These are phyloP conservation scores for Eristalis tenax DNA, from an alignment of 2,888 invertebrate genomes.

Conservation along the genomic window DNA sequence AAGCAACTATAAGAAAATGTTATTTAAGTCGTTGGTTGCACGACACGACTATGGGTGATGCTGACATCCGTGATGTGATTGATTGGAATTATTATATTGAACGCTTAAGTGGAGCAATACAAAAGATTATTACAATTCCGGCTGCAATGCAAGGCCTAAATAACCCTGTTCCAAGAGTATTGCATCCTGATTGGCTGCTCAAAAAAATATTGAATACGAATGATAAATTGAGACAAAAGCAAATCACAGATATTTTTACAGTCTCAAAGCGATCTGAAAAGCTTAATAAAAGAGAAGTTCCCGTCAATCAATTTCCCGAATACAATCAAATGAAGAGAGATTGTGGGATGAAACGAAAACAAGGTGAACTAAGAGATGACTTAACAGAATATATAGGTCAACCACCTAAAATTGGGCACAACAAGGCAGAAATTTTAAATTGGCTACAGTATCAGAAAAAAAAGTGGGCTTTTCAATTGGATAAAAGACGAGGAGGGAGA, in stretches of 20 bases:
- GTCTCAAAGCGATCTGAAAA: slow-evolving; percentile 76
- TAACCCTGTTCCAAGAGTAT: slow-evolving; percentile 97
- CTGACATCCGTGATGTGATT: slow-evolving; percentile 95
- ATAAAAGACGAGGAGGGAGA: slow-evolving; percentile 81
- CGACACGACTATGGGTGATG: slow-evolving; percentile 88
- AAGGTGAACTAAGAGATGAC: slow-evolving; percentile 74
- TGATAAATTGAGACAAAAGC: slow-evolving; percentile 94
- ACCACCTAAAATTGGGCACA: slow-evolving; percentile 90
- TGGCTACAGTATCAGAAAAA: slow-evolving; percentile 94
- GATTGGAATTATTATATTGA: slow-evolving; percentile 99
- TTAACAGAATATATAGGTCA: slow-evolving; percentile 95
- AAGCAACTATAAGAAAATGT: slow-evolving; percentile 91
- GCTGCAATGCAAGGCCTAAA: slow-evolving; percentile 97
- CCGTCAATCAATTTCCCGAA: slow-evolving; percentile 83
- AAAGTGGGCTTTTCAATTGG: slow-evolving; percentile 94
- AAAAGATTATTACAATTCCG: slow-evolving; percentile 99
- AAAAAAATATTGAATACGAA: slow-evolving; percentile 96
- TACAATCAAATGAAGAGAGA: slow-evolving; percentile 79
- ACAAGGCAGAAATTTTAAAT: slow-evolving; percentile 86
- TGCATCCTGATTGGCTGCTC: slow-evolving; percentile 99
- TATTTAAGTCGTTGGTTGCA: slow-evolving; percentile 97
- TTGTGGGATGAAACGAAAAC: slow-evolving; percentile 73
- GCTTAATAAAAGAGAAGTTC: background rate
- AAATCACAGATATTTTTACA: slow-evolving; percentile 95
- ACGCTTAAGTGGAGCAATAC: slow-evolving; percentile 95